Percentiles rank a stretch among this genome's conserved stretches.
Conservation (phyloP, 2,797 vertebrate species). For the Gymnothorax reevesii region DNA sequence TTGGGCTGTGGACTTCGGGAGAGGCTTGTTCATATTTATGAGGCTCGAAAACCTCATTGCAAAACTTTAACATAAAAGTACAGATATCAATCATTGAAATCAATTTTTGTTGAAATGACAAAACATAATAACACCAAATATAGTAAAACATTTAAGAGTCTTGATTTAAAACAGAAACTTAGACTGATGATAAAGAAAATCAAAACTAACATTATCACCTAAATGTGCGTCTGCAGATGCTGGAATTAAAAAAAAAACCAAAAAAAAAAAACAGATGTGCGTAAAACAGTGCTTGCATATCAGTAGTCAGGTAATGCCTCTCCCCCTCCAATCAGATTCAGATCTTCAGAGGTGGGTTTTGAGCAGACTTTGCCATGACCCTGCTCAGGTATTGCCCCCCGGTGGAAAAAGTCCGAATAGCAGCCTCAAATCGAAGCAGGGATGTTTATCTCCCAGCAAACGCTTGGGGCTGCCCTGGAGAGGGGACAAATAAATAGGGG, state of each 20-base stretch:
- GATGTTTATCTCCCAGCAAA: conserved; percentile 32
- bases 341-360: conserved; percentile 49
- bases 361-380: conserved; percentile 60
- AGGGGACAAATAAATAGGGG: conserved; percentile 10
- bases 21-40: conserved; percentile 51
- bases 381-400: conserved; percentile 52
- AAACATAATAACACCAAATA: conserved; percentile 8
- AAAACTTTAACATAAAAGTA: conserved; percentile 30
- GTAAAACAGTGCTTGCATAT: conserved; percentile 50
- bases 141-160: conserved; percentile 31
- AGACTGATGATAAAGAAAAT: background rate
- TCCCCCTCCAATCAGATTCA: conserved; percentile 32
- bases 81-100: conserved; percentile 22
- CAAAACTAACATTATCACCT: conserved; percentile 38
- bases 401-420: conserved; percentile 49
- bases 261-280: conserved; percentile 44
- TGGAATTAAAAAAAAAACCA: conserved; percentile 45
- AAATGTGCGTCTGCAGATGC: conserved; percentile 50
- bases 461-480: conserved; percentile 12
- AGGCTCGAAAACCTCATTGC: conserved; percentile 46
- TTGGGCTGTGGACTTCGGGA: conserved; percentile 14
- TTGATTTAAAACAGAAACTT: conserved; percentile 39
- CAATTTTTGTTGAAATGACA: conserved; percentile 21
- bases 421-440: conserved; percentile 14
- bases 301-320: conserved; percentile 58